phyloP scores from a whole-genome alignment of 1,140 invertebrate genomes.

The Diabrotica undecimpunctata region DNA sequence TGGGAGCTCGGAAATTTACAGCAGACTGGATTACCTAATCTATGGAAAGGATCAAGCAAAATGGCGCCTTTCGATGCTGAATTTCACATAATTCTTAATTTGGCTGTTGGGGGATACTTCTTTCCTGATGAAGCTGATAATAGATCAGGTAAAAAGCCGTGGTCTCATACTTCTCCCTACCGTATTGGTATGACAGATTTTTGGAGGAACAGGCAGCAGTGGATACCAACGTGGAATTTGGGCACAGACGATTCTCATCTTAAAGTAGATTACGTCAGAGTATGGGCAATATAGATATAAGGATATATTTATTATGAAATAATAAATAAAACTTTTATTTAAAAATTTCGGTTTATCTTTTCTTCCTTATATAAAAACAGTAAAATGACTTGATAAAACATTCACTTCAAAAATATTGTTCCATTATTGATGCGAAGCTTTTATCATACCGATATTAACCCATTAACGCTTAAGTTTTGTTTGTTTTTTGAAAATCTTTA shows the following conservation, averaged over 20 bases:
- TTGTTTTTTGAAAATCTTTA: no score
- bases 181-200: conserved; percentile 47
- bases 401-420: no score
- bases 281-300: conserved; percentile 52
- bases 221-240: conserved; percentile 53
- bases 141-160: conserved; percentile 47
- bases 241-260: conserved; percentile 48
- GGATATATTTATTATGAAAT: conserved; percentile 3
- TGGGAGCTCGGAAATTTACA: conserved; percentile 31
- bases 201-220: conserved; percentile 49
- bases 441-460: no score
- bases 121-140: conserved; percentile 49
- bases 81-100: conserved; percentile 65
- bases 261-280: conserved; percentile 57
- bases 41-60: conserved; percentile 45
- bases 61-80: conserved; percentile 59
- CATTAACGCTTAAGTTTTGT: no score
- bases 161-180: conserved; percentile 44
- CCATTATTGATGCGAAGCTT: no score
- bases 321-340: neutral
- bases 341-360: no score
- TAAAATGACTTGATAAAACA: no score
- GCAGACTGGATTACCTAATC: conserved; percentile 28
- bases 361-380: no score
- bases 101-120: conserved; percentile 44